Evolutionary conservation across 2,113 vertebrate genomes (phyloP), one percentile per base, ranked within the genome.

Genomic region (Urocolius indicus): DNA sequence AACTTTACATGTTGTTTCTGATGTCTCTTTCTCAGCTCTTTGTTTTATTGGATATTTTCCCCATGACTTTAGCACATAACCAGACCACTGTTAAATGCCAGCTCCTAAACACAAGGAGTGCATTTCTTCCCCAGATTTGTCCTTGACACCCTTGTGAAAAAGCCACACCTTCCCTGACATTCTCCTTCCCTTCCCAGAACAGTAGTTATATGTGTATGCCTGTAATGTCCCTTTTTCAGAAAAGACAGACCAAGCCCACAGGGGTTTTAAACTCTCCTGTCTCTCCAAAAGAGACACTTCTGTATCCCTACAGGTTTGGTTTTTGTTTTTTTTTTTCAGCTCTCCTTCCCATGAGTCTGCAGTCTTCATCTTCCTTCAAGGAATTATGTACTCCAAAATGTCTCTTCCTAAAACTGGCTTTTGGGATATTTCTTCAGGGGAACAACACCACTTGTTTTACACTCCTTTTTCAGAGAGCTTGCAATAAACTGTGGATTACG

Each of bases 401-500:
- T 5, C 13, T 32, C 3, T 14, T 12, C 41, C 38, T 71, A 54
- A 90, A 88, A 32, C 5, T 74, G 22, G 4, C 5, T 0, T 83
- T 57, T 65, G 30, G 73, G 59, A 32, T 55, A 71, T 84, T 90
- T 93, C 76, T 57, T 90, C 32, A 32, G 84, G 26, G 11, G 11
- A 86, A 17, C 1, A 41, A 24, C 18, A 14, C 21, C 59, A 52
- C 27, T 61, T 65, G 21, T 72, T 89, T 84, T 94, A 94, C 66
- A 85, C 55, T 45, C n/a, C 59, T 32, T 97, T 94, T 93, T 97
- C 94, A 85, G 91, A 94, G 14, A 95, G 66, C 83, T 84, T 95
- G 92, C 85, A 97, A 87, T 93, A 96, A 97, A n/a, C 49, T 91
- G 61, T 93, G 93, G 87, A 95, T 96, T 97, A 89, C 38, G 75